Evolutionary conservation across 2,113 vertebrate species (phyloP).

Genomic region (Bucco capensis): DNA sequence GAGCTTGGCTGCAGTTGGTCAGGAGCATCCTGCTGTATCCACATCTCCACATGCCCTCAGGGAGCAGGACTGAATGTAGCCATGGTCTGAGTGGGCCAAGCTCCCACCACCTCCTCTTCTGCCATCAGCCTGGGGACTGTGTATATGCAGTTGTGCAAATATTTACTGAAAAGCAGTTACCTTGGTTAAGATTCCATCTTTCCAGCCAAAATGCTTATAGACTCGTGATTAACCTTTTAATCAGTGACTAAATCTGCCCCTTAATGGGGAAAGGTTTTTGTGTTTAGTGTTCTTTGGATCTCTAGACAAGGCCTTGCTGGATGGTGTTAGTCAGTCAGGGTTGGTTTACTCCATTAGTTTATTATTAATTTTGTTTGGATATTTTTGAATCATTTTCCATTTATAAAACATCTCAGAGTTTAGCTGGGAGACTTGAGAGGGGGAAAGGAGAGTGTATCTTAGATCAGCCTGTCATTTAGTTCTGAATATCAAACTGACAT

Average conservation of each 20-base stretch:
- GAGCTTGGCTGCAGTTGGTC: neutral
- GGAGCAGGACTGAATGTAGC: neutral
- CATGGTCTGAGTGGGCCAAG: no score
- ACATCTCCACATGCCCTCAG: no score
- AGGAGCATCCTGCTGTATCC: neutral
- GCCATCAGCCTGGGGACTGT: neutral
- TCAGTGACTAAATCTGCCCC: neutral
- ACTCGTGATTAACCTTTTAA: constrained; percentile 4
- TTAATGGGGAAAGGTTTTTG: neutral
- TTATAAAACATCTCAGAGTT: neutral
- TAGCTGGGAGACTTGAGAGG: neutral
- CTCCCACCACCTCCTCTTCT: neutral
- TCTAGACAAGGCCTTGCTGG: neutral
- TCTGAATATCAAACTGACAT: neutral
- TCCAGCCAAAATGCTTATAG: constrained; percentile 1
- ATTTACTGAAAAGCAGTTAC: neutral
- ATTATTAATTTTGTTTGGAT: neutral
- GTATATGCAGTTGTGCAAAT: neutral
- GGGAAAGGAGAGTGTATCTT: neutral
- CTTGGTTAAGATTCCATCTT: neutral
- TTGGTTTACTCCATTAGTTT: neutral
- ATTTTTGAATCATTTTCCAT: neutral
- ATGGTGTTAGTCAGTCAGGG: neutral
- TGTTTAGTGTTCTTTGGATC: neutral
- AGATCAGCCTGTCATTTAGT: neutral